Conservation (phyloP, 2,888 invertebrate genomes). For the Mylabris sibirica region DNA sequence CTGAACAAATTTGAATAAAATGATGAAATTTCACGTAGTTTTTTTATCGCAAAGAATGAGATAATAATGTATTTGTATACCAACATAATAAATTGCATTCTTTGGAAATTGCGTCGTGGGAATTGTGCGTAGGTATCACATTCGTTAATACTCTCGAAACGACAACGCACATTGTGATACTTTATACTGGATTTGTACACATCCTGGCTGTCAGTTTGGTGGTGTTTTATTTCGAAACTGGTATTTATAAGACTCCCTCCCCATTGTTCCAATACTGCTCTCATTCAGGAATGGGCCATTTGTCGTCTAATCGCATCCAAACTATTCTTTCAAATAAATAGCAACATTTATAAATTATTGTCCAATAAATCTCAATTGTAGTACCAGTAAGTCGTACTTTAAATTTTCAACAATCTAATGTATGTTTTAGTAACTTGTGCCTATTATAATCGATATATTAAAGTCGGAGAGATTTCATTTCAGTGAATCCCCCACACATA, state of each 20-base stretch:
- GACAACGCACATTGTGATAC: slow-evolving; percentile 27
- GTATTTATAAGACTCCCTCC: background rate
- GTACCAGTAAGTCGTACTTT: background rate
- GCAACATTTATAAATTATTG: background rate
- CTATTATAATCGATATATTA: background rate
- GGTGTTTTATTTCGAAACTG: background rate
- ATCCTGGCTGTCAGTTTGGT: slow-evolving; percentile 24
- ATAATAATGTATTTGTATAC: background rate
- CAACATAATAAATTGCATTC: background rate
- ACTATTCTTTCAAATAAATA: background rate
- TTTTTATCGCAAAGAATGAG: background rate
- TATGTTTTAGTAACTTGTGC: too few species aligned
- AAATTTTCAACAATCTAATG: background rate
- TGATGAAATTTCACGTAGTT: too few species aligned
- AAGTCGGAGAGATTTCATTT: background rate
- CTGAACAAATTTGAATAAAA: too few species aligned
- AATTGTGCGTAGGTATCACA: slow-evolving; percentile 32
- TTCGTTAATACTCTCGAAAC: slow-evolving; percentile 22
- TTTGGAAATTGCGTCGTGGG: slow-evolving; percentile 30
- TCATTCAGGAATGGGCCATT: background rate
- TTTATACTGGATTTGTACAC: slow-evolving; percentile 34
- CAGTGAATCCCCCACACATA: background rate
- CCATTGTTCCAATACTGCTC: background rate
- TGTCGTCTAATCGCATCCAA: background rate
- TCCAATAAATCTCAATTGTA: background rate